A percentile compares a stretch with the other conserved stretches of the same genome.
Evolutionary conservation across 2,888 invertebrate species (phyloP).

Genomic region (Luperina nickerlii): DNA sequence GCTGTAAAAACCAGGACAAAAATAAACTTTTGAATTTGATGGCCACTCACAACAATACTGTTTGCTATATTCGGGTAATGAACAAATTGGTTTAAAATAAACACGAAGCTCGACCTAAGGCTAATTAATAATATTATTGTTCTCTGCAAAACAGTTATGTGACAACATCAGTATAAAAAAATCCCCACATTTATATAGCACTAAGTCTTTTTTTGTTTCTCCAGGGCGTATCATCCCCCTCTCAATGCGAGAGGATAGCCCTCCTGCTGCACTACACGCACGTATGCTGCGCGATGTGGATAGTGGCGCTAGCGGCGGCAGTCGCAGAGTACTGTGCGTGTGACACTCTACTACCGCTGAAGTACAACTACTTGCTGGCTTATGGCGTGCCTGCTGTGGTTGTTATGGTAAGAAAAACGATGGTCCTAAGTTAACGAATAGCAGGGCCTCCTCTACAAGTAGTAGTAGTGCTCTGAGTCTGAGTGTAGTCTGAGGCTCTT

Average conservation of each 20-base stretch:
- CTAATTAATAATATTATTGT: neutral
- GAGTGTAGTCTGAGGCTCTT: neutral
- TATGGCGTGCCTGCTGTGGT: constrained; percentile 92
- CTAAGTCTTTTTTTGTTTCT: constrained; percentile 56
- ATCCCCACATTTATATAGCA: neutral
- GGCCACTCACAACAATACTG: neutral
- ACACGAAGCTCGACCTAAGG: neutral
- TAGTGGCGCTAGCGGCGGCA: constrained; percentile 91
- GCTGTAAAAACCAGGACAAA: neutral
- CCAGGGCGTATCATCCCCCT: constrained; percentile 91
- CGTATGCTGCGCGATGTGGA: constrained; percentile 93
- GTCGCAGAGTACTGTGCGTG: constrained; percentile 90
- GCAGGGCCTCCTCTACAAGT: neutral
- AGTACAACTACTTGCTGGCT: constrained; percentile 91
- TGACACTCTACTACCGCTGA: constrained; percentile 89
- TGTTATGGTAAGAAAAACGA: constrained; percentile 91
- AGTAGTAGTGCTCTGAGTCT: neutral
- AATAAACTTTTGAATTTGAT: neutral
- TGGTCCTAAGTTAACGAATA: neutral
- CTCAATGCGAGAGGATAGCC: constrained; percentile 92
- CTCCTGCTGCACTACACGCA: constrained; percentile 93
- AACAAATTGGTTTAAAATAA: neutral
- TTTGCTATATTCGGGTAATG: neutral
- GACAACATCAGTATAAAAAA: neutral
- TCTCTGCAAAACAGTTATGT: neutral